Conservation (phyloP, 92 coral and sea anemone species). For the Porites rus region DNA sequence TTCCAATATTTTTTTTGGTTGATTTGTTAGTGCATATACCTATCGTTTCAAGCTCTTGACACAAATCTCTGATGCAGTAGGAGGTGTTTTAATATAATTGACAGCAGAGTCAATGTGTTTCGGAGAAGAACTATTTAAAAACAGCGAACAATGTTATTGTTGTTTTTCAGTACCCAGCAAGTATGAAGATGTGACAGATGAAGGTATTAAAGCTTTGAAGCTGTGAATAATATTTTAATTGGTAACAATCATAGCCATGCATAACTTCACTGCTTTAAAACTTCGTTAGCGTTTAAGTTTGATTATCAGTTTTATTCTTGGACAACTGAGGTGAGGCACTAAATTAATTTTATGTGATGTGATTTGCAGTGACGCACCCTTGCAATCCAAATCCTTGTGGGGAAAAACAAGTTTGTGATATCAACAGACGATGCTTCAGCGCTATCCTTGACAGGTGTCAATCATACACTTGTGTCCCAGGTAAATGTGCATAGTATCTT, state of each 20-base stretch:
- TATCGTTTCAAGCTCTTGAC: too few relatives aligned
- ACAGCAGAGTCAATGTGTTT: too few relatives aligned
- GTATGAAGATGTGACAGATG: conserved; percentile 76
- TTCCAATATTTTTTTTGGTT: too few relatives aligned
- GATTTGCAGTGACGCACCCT: conserved; percentile 86
- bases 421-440: conserved; percentile 84
- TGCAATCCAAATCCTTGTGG: conserved; percentile 95
- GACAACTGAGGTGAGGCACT: neutral
- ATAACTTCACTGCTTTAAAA: neutral
- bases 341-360: neutral
- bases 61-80: too few relatives aligned
- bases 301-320: neutral
- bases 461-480: conserved; percentile 86
- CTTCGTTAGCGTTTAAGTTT: neutral
- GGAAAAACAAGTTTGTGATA: conserved; percentile 80
- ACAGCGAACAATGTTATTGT: neutral
- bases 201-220: conserved; percentile 58
- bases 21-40: too few relatives aligned
- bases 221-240: neutral
- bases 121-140: neutral
- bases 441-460: conserved; percentile 74
- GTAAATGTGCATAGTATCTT: conserved; percentile 31
- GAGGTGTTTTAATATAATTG: too few relatives aligned
- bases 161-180: conserved; percentile 83
- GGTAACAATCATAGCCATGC: too few relatives aligned